Evolutionary conservation across 2,113 vertebrate genomes (phyloP), one percentile per base, ranked within the genome.

Genomic region (Panurus biarmicus): DNA sequence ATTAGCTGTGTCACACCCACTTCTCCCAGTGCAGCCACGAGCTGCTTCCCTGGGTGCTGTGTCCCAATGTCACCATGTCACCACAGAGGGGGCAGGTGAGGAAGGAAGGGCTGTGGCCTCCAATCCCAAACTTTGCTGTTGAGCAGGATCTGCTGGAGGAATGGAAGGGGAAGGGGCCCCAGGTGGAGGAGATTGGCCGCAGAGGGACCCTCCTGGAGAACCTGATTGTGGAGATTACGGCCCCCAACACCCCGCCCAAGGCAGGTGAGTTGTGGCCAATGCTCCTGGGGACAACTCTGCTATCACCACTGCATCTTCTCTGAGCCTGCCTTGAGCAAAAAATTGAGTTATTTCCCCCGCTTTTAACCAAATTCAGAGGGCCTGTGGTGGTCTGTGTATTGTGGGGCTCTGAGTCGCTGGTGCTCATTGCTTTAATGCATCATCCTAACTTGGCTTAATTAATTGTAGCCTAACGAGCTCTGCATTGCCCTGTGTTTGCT

Each of bases 141-240:
- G 53, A 31, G 51, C 96, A 99, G 99, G 97, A 97, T 85, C 97
- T 99, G 45, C 85, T 98, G 85, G 97, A 95, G 48, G 98, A 99
- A 85, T 99, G 99, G 99, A 96, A 98, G 87, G 97, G 96, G 9
- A 98, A 98, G 62, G 97, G 96, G 31, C 76, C 94, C 21, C 97
- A 98, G 33, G 98, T 99, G 60, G 98, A 98, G 95, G 98, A 99
- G 76, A 98, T 99, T 40, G 98, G 98, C 89, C 97, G 95, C 94
- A 98, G 97, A 42, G 98, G 99, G 77, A 98, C 98, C 1, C 98
- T 99, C 94, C 97, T 99, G 94, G 99, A 99, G 97, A 98, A 97
- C 51, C 96, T 98, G 64, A 99, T 99, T n/a, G 95, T 99, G 92
- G 98, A 98, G 89, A 98, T 99, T 25, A 99, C 99, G 1, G 98